Evolutionary conservation across 2,113 vertebrate genomes (phyloP), one percentile per base, ranked within the genome.

Genomic region (Corythaixoides concolor): DNA sequence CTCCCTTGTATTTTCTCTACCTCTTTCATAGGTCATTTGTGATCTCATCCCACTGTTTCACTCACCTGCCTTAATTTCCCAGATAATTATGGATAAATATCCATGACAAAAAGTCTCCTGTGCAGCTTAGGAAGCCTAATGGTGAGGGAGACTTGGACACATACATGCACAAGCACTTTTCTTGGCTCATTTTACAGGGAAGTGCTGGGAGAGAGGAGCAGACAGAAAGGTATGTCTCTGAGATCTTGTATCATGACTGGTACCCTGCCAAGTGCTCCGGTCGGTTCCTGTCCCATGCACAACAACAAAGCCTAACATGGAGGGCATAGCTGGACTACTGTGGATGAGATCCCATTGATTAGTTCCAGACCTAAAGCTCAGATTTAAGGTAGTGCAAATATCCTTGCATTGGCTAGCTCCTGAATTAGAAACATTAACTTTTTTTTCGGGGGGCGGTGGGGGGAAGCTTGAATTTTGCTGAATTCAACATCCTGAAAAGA

Each of bases 31-130:
- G 37, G 50, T 32, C 4, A 5, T 35, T 58, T 70, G 17, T 53
- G 26, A 30, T 74, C 41, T 66, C 23, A 26, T 37, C 50, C 12
- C 4, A 6, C 43, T 47, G 8, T 59, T 84, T 32, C 53, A 28
- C 17, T 77, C 60, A 32, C 81, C 64, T 89, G 69, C 60, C 63
- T 72, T 37, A 39, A 39, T 63, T 74, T 30, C 74, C 41, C 53
- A 55, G 66, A 2, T 89, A 50, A 70, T 70, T 35, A 12, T 8
- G 32, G 45, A 3, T 67, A 19, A 56, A 76, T 37, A 37, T 72
- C 17, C n/a, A 6, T 0, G 0, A 28, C 2, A 3, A 10, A 81
- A 69, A 78, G 22, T 49, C 47, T 53, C 3, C 6, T 21, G 1
- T 33, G 76, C 39, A 53, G 33, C 24, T 64, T 20, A 47, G 90